Base-by-base conservation (phyloP, 2,797 vertebrate species). In the Sphenodon punctatus region DNA sequence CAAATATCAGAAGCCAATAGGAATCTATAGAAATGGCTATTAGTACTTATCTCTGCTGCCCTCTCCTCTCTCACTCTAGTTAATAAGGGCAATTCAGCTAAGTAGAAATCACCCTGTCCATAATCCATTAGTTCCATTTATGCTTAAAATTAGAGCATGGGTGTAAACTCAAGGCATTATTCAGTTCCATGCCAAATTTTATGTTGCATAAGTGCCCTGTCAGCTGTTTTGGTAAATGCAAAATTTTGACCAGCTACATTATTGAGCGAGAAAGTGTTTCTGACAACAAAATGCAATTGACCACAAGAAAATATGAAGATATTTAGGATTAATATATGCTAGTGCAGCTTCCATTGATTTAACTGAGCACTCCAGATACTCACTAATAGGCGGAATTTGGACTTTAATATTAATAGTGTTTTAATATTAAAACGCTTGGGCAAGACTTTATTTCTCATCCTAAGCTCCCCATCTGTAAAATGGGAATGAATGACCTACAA, bases 81-180 rank as follows among this genome's bases (percentile, higher is more conserved):
- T 73, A 74, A 78, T 84, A 68, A 68, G 49, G 63, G 59, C 69
- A 68, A 58, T 84, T 74, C 69, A 74, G 25, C 75, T 77, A 61
- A 82, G 70, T 66, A 77, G 67, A 58, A 58, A 58, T 58, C n/a
- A 30, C 60, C 30, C 41, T 49, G 75, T 74, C 58, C 53, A 68
- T 74, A 78, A 78, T 74, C 42, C 69, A 84, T 78, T 74, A 68
- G 70, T 68, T 73, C 38, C 64, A 74, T 78, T 78, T 84, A 68
- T 78, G 58, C 30, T 68, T 63, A 58, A 43, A 68, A 68, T 68
- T 74, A 64, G 61, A 61, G 16, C 58, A 69, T 36, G 36, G 23
- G 36, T 82, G 48, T 63, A 39, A 48, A 30, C 76, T 78, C 53
- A 43, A 63, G 69, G 9, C 30, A 58, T 43, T 76, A 7, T 71